Evolutionary conservation across 2,888 invertebrate genomes (phyloP), one percentile per base, ranked within the genome.

Genomic region (Cantharis nigra): DNA sequence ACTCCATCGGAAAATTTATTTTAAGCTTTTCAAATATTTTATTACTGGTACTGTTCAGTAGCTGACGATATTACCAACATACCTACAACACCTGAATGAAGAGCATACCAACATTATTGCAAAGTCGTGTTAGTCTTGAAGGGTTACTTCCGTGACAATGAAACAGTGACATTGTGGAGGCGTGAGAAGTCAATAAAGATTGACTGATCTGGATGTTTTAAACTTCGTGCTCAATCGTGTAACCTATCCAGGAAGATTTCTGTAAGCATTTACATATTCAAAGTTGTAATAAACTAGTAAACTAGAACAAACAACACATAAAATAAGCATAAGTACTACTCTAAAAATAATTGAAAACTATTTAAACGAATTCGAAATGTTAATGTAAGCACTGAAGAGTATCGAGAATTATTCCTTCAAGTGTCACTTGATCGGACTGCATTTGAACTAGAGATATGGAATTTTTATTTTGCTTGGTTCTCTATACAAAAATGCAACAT

Each of bases 181-280:
- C 77, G 79, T 79, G 77, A 79, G 79, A 77, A 79, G 79, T 72
- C 79, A 63, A 79, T 79, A 79, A 79, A 79, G 79, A 79, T 79
- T 79, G 72, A 79, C 71, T 79, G 79, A 79, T 79, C 77, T 79
- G 78, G 74, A 76, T 76, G 70, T 70, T 78, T 76, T 70, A 69
- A 78, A 67, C 70, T 30, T 71, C 67, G 76, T 76, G 73, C 67
- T 75, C 69, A 71, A 76, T 78, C 73, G 67, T 76, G 74, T 18
- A 65, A 78, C 72, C 73, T 72, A 69, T 72, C 62, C 71, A 71
- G 73, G 78, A 71, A 73, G 71, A 75, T 78, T 71, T 78, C 30
- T 64, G 70, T 28, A 49, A 16, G 70, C 70, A 76, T 78, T 78
- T 78, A 63, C 76, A 76, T 78, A 78, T 78, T 76, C 76, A 72